These are phyloP conservation scores for Antheraea yamamai DNA, from an alignment of 2,888 invertebrate species.

Conservation along the genomic window DNA sequence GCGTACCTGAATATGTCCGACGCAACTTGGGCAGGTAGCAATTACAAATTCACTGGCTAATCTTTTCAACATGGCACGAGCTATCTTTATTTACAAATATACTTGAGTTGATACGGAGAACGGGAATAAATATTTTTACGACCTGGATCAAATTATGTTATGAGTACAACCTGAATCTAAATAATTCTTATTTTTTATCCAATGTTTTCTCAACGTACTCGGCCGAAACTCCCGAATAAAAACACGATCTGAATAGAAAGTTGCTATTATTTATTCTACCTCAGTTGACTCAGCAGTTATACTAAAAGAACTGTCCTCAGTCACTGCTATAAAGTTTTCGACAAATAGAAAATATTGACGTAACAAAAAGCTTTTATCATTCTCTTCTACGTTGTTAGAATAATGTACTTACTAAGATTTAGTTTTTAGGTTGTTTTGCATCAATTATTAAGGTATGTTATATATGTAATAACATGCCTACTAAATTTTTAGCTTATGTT, in stretches of 20 bases:
- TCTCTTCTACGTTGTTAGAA: constrained; percentile 7
- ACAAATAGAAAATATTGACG: constrained; percentile 56
- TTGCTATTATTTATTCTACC: constrained; percentile 16
- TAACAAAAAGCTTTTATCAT: constrained; percentile 24
- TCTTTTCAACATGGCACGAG: too few species aligned
- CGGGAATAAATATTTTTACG: neutral
- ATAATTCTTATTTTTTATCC: neutral
- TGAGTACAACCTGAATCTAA: neutral
- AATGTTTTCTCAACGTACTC: neutral
- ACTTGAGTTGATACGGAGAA: too few species aligned
- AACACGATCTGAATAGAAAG: constrained; percentile 30
- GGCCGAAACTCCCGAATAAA: neutral
- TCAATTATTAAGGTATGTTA: neutral
- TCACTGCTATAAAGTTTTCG: constrained; percentile 42
- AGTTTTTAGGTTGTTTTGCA: neutral
- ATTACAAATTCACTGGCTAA: too few species aligned
- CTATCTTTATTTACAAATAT: too few species aligned
- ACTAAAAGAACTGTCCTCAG: constrained; percentile 30
- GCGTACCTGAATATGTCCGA: too few species aligned
- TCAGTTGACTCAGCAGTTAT: constrained; percentile 14
- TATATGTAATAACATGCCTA: too few species aligned
- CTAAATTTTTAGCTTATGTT: too few species aligned
- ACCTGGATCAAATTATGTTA: neutral
- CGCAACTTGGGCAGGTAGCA: too few species aligned
- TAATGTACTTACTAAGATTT: neutral